These are phyloP conservation scores for Lepeophtheirus nordmannii DNA, from an alignment of 2,888 invertebrate genomes.

Conservation along the genomic window DNA sequence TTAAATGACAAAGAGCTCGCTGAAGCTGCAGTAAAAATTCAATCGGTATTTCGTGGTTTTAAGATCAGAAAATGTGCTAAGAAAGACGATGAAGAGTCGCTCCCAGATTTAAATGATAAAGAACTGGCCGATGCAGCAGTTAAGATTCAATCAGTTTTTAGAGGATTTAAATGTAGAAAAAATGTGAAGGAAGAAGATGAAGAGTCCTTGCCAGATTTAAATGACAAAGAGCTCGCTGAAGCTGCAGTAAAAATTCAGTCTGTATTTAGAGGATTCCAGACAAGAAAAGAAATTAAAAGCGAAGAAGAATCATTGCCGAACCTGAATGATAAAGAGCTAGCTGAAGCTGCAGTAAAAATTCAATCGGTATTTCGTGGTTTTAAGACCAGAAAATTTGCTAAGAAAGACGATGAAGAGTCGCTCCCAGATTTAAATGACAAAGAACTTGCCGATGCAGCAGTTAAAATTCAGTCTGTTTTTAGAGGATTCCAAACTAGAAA, in stretches of 20 bases:
- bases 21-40: conserved; percentile 11
- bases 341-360: conserved; percentile 18
- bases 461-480: conserved; percentile 21
- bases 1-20: background rate
- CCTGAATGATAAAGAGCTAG: background rate
- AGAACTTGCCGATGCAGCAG: conserved; percentile 11
- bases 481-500: conserved; percentile 15
- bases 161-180: background rate
- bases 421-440: conserved; percentile 5
- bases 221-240: conserved; percentile 1
- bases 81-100: background rate
- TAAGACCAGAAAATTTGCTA: background rate
- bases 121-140: conserved; percentile 7
- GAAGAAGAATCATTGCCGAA: conserved; percentile 4
- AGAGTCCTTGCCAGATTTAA: conserved; percentile 9
- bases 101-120: conserved; percentile 15
- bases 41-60: background rate
- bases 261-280: conserved; percentile 13
- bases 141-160: conserved; percentile 13
- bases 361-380: conserved; percentile 18
- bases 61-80: background rate
- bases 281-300: conserved; percentile 2
- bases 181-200: background rate
- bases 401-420: background rate
- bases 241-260: conserved; percentile 21